Evolutionary conservation across 37 sponge, comb jelly and placozoan species (phyloP).

Genomic region (Axinella damicornis): DNA sequence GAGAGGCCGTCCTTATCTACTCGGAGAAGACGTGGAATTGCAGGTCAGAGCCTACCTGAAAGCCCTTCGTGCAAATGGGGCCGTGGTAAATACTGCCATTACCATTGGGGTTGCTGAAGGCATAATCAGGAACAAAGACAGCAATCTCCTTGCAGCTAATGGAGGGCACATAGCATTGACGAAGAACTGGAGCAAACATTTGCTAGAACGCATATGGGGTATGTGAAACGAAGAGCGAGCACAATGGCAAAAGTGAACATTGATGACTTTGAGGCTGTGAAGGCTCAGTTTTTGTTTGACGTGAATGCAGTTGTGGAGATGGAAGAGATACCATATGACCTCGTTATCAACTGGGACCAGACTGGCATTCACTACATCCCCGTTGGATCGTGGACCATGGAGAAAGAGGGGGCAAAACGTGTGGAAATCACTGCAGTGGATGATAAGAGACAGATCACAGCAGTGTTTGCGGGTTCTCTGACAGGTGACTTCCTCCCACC

Average conservation of each 20-base stretch:
- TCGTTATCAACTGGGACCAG: constrained; percentile 73
- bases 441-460: constrained; percentile 77
- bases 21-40: no score
- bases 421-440: constrained; percentile 60
- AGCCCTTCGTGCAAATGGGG: no score
- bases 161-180: constrained; percentile 42
- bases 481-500: constrained; percentile 63
- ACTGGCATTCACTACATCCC: constrained; percentile 71
- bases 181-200: constrained; percentile 54
- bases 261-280: constrained; percentile 40
- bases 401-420: constrained; percentile 43
- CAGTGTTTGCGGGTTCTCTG: constrained; percentile 47
- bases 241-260: constrained; percentile 53
- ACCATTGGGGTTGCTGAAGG: no score
- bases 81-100: no score
- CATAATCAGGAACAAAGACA: no score
- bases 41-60: no score
- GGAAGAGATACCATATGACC: constrained; percentile 69
- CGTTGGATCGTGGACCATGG: constrained; percentile 65
- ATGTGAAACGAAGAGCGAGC: constrained; percentile 58
- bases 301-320: constrained; percentile 44
- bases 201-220: constrained; percentile 65
- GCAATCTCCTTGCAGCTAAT: no score
- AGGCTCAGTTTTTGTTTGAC: constrained; percentile 60
- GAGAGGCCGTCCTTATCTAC: no score